These are phyloP conservation scores for Apeltes quadracus DNA, from an alignment of 2,113 vertebrate species.

Conservation along the genomic window DNA sequence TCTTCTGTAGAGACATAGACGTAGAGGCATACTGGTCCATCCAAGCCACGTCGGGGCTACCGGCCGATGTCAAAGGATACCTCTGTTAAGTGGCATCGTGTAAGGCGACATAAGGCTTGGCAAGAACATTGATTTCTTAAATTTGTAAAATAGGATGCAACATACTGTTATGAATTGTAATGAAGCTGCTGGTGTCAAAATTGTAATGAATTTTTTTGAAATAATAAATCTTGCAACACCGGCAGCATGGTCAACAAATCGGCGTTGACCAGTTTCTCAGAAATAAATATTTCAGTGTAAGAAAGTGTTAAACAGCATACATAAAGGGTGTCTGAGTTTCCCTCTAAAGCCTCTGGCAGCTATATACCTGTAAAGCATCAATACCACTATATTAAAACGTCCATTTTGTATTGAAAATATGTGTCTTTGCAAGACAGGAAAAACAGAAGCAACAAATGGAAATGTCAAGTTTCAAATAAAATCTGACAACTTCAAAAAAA, in stretches of 20 bases:
- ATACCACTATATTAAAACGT: slow-evolving; percentile 24
- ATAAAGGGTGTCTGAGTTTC: slow-evolving; percentile 1
- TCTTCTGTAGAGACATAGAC: not conserved
- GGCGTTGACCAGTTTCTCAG: not conserved
- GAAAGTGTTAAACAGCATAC: not conserved
- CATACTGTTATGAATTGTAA: not conserved
- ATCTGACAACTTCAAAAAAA: slow-evolving; percentile 40
- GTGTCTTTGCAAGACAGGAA: slow-evolving; percentile 32
- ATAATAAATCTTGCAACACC: not conserved
- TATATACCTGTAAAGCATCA: slow-evolving; percentile 33
- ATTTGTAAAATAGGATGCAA: not conserved
- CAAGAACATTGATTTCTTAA: not conserved
- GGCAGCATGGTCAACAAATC: not conserved
- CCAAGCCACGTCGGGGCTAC: not conserved
- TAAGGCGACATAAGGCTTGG: not conserved
- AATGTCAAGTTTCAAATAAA: slow-evolving; percentile 59
- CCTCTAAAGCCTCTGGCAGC: slow-evolving; percentile 13
- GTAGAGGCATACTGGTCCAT: not conserved
- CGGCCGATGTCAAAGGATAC: not conserved
- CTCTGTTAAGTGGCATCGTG: not conserved
- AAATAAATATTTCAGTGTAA: not conserved
- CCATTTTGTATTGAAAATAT: slow-evolving; percentile 39
- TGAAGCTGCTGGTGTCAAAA: too few species aligned
- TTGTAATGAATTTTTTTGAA: too few species aligned
- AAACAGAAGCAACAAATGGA: slow-evolving; percentile 25